Conservation (phyloP, 35 echinoderm and acorn worm genomes). For the Heliocidaris erythrogramma region DNA sequence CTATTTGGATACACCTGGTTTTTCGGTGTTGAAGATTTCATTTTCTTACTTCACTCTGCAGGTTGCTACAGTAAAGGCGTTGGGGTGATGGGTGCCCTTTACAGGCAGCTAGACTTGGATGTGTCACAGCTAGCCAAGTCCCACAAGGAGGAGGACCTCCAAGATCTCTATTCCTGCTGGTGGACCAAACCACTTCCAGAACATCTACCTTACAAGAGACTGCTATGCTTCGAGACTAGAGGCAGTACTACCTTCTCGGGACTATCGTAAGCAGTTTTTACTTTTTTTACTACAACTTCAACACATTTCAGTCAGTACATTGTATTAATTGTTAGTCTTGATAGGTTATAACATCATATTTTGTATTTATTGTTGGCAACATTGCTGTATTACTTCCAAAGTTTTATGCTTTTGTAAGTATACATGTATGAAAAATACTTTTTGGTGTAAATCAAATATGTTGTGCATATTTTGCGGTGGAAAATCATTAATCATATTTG, state of each 20-base stretch:
- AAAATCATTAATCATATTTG: too few species aligned
- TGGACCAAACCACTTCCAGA: conserved; percentile 76
- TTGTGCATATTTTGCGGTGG: too few species aligned
- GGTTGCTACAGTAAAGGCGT: conserved; percentile 41
- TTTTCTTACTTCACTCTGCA: not conserved
- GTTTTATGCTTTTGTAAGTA: too few species aligned
- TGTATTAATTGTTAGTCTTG: too few species aligned
- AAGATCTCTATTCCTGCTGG: conserved; percentile 81
- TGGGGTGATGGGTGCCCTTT: conserved; percentile 65
- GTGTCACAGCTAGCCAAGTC: conserved; percentile 51
- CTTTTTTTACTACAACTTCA: not conserved
- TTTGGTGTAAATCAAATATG: too few species aligned
- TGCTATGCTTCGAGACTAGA: conserved; percentile 83
- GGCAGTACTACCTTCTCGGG: conserved; percentile 12
- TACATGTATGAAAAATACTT: too few species aligned
- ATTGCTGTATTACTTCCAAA: too few species aligned
- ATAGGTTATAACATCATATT: too few species aligned
- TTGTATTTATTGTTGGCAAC: too few species aligned
- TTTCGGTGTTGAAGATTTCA: too few species aligned
- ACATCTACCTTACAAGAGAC: conserved; percentile 53
- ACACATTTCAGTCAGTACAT: not conserved
- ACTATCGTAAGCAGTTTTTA: not conserved
- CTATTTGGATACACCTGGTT: too few species aligned
- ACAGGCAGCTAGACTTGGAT: conserved; percentile 52
- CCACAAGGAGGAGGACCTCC: conserved; percentile 76